Percentiles rank a stretch among this genome's conserved stretches.
Conservation (phyloP, 2,797 vertebrate genomes). For the Helicolenus hilgendorfi region DNA sequence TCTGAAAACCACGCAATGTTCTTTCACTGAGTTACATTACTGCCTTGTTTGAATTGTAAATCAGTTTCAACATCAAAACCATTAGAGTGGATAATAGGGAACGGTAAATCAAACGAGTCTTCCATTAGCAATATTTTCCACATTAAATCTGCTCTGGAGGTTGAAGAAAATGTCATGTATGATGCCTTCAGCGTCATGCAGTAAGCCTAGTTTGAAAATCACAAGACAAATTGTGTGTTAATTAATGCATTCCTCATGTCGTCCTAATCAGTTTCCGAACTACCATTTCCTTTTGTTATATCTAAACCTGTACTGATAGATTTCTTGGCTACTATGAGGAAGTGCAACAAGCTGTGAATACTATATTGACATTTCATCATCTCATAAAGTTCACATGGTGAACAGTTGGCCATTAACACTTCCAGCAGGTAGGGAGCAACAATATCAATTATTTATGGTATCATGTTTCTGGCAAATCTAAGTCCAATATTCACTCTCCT, state of each 20-base stretch:
- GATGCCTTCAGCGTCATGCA: not conserved
- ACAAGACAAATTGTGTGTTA: not conserved
- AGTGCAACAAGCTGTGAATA: not conserved
- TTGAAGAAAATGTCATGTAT: slow-evolving; percentile 19
- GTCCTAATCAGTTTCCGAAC: not conserved
- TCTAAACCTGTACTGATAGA: not conserved
- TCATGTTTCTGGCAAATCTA: no score
- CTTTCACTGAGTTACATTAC: not conserved
- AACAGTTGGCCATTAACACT: not conserved
- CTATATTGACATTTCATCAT: not conserved
- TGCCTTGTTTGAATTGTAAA: slow-evolving; percentile 44
- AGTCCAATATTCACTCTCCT: no score
- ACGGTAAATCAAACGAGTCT: slow-evolving; percentile 7
- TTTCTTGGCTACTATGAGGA: not conserved
- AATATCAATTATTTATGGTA: not conserved
- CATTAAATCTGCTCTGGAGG: slow-evolving; percentile 27
- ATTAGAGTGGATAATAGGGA: slow-evolving; percentile 6
- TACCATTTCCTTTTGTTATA: not conserved
- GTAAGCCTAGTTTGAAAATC: not conserved
- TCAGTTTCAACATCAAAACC: slow-evolving; percentile 27
- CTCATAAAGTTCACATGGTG: not conserved
- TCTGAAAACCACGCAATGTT: not conserved
- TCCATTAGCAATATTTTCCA: slow-evolving; percentile 44
- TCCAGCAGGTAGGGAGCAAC: not conserved
- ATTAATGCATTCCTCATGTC: not conserved